phyloP scores from a whole-genome alignment of 2,113 vertebrate genomes.

The Camelus dromedarius region DNA sequence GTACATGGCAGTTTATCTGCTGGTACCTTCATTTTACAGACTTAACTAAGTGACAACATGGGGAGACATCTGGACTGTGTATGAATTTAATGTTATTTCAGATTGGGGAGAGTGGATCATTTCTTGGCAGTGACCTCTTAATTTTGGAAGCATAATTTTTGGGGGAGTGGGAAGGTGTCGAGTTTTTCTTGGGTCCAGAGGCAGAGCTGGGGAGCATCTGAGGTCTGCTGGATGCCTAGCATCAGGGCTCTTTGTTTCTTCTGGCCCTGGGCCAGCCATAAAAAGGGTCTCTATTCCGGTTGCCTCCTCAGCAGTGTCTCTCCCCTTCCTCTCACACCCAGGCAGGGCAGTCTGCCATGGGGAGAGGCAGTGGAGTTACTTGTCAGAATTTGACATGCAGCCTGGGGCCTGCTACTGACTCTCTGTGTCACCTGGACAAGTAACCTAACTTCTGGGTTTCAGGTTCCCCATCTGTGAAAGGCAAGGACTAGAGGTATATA shows the following conservation, averaged over 20 bases:
- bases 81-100: not conserved
- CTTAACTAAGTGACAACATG: not conserved
- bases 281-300: not conserved
- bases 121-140: constrained; percentile 8
- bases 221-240: not conserved
- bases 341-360: not conserved
- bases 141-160: not conserved
- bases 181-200: not conserved
- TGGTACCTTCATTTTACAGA: not conserved
- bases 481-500: not conserved
- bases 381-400: not conserved
- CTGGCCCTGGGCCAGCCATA: not conserved
- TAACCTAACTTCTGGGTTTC: not conserved
- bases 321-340: not conserved
- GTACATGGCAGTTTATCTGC: no score
- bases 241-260: not conserved
- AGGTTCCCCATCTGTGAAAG: not conserved
- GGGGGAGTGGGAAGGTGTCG: not conserved
- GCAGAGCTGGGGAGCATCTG: not conserved
- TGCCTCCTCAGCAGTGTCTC: not conserved
- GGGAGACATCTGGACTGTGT: not conserved
- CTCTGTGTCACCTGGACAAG: not conserved
- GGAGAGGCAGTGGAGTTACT: not conserved
- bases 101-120: not conserved
- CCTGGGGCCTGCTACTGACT: not conserved